phyloP scores from a whole-genome alignment of 2,888 invertebrate genomes.

The Nesidiocoris tenuis region DNA sequence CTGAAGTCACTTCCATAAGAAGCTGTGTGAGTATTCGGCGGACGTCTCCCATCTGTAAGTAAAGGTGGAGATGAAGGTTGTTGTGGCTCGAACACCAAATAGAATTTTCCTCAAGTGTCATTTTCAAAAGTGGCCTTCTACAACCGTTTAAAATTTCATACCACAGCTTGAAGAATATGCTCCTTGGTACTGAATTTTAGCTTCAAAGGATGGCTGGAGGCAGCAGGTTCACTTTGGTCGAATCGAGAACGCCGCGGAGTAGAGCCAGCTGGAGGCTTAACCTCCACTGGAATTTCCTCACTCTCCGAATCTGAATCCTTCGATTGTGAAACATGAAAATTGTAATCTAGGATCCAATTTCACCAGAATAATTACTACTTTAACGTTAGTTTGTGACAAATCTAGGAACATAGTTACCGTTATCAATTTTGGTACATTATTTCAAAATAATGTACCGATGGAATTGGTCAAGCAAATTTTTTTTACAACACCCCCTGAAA shows the following conservation, averaged over 20 bases:
- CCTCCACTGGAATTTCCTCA: conserved; percentile 50
- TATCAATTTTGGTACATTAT: too few relatives aligned
- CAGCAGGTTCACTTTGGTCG: conserved; percentile 22
- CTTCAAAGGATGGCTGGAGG: conserved; percentile 52
- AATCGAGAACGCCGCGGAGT: conserved; percentile 46
- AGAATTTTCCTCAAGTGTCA: too few relatives aligned
- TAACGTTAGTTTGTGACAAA: too few relatives aligned
- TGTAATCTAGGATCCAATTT: too few relatives aligned
- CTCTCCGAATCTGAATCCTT: conserved; percentile 58
- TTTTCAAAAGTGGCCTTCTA: too few relatives aligned
- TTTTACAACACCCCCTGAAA: too few relatives aligned
- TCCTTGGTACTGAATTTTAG: conserved; percentile 54
- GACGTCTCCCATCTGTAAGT: conserved; percentile 76
- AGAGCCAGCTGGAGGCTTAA: conserved; percentile 37
- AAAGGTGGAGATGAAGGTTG: too few relatives aligned
- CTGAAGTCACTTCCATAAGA: conserved; percentile 88
- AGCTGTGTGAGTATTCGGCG: conserved; percentile 88
- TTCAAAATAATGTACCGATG: too few relatives aligned
- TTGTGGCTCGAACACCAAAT: too few relatives aligned
- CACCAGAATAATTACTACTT: too few relatives aligned
- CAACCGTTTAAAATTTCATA: conserved; percentile 56
- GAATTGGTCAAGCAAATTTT: too few relatives aligned
- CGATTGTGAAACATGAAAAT: neutral
- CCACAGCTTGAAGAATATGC: conserved; percentile 69
- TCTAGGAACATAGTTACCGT: too few relatives aligned